A percentile compares a stretch with the other conserved stretches of the same genome.
phyloP scores from a whole-genome alignment of 2,888 invertebrate genomes.

The Ecdyonurus torrentis region DNA sequence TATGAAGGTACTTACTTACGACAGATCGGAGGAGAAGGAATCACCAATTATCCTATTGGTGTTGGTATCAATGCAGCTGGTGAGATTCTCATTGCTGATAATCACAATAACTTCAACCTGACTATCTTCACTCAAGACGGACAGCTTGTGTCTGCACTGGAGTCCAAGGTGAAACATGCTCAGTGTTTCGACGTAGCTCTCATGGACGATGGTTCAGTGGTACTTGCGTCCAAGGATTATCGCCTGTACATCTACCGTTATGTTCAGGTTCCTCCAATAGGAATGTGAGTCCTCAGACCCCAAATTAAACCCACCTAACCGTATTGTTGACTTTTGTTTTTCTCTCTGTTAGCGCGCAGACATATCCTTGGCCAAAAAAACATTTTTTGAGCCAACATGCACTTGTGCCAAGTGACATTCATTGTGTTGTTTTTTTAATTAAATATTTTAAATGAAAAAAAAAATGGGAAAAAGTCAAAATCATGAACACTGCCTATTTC shows the following conservation, averaged over 20 bases:
- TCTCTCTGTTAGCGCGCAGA: neutral
- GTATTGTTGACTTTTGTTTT: too few species aligned
- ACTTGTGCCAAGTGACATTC: neutral
- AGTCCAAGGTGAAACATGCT: conserved; percentile 98
- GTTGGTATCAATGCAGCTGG: conserved; percentile 96
- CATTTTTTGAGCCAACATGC: neutral
- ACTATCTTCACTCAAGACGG: conserved; percentile 98
- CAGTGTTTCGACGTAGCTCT: conserved; percentile 99
- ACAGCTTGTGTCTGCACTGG: conserved; percentile 90
- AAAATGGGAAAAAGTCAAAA: neutral
- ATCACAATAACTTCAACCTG: conserved; percentile 99
- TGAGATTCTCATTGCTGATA: conserved; percentile 96
- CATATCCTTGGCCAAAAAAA: neutral
- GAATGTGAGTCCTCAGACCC: conserved; percentile 35
- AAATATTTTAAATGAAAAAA: neutral
- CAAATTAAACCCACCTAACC: neutral
- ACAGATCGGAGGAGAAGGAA: conserved; percentile 97
- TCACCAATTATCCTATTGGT: conserved; percentile 98
- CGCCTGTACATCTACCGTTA: conserved; percentile 98
- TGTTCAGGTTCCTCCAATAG: conserved; percentile 81
- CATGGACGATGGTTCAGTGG: conserved; percentile 97
- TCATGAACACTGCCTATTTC: neutral
- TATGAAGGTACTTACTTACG: conserved; percentile 92
- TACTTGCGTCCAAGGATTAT: conserved; percentile 97
- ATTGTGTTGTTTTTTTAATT: neutral